A percentile compares a stretch with the other conserved stretches of the same genome.
These are phyloP conservation scores for Stigmatopora nigra DNA, from an alignment of 2,113 vertebrate species.

Conservation along the genomic window DNA sequence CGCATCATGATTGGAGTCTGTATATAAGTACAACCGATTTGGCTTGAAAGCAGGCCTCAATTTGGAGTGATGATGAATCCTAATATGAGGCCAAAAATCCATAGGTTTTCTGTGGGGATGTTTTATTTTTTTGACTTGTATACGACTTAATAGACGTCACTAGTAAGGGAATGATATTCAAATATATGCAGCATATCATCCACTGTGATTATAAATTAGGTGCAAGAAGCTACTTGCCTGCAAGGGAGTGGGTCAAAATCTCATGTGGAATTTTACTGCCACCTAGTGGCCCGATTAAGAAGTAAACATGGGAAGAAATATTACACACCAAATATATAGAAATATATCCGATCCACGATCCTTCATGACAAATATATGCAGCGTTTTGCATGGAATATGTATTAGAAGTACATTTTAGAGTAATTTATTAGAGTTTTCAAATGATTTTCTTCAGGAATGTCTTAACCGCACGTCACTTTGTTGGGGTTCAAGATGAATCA, in stretches of 20 bases:
- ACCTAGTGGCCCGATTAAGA: conserved; percentile 45
- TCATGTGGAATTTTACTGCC: conserved; percentile 55
- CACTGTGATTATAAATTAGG: neutral
- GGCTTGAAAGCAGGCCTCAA: neutral
- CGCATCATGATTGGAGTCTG: neutral
- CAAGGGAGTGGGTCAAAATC: neutral
- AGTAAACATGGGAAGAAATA: too few species aligned
- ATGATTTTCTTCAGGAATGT: too few species aligned
- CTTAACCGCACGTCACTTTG: too few species aligned
- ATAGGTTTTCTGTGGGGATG: conserved; percentile 32
- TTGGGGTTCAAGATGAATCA: too few species aligned
- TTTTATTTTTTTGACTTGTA: conserved; percentile 24
- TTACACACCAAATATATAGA: too few species aligned
- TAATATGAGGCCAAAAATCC: conserved; percentile 57
- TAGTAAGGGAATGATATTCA: neutral
- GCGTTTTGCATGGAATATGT: too few species aligned
- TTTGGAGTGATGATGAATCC: conserved; percentile 39
- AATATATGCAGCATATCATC: neutral
- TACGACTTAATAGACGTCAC: conserved; percentile 12
- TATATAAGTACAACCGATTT: neutral
- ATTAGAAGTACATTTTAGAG: too few species aligned
- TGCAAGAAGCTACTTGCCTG: neutral
- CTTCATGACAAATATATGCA: too few species aligned
- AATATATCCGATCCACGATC: too few species aligned
- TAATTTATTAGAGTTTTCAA: too few species aligned